Evolutionary conservation across 2,888 invertebrate genomes (phyloP).

Genomic region (Sinodicranocentrus sp.): DNA sequence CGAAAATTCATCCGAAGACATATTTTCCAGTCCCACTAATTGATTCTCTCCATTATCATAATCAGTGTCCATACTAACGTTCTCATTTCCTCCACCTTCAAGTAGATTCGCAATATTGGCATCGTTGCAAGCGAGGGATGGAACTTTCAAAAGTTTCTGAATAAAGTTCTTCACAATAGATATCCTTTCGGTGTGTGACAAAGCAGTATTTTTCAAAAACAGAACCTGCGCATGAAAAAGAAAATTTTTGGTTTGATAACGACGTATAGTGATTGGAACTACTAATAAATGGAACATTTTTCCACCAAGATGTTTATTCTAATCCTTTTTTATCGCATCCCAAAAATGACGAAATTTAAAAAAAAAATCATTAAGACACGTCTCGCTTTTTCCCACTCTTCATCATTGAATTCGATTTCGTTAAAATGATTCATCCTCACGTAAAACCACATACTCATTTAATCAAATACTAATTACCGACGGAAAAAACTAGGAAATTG

Average conservation of each 20-base stretch:
- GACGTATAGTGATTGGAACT: background rate
- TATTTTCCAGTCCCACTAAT: background rate
- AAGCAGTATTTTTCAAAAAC: slow-evolving; percentile 23
- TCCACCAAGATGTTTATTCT: background rate
- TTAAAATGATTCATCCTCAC: too few relatives aligned
- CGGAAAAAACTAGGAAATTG: too few relatives aligned
- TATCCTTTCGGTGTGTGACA: background rate
- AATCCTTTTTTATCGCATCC: too few relatives aligned
- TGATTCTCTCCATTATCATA: too few relatives aligned
- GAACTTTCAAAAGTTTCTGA: background rate
- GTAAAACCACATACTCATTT: too few relatives aligned
- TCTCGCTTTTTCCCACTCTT: too few relatives aligned
- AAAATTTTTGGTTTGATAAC: background rate
- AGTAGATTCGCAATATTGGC: too few relatives aligned
- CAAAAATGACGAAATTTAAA: too few relatives aligned
- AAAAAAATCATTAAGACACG: too few relatives aligned
- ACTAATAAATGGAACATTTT: background rate
- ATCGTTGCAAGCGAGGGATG: background rate
- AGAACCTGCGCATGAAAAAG: slow-evolving; percentile 6
- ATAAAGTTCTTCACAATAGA: background rate
- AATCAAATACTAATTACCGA: too few relatives aligned
- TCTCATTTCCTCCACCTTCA: background rate
- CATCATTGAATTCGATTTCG: too few relatives aligned
- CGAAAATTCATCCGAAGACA: background rate
- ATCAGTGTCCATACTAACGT: background rate